A percentile compares a stretch with the other conserved stretches of the same genome.
Conservation (phyloP, 2,888 invertebrate genomes). For the Adela reaumurella region DNA sequence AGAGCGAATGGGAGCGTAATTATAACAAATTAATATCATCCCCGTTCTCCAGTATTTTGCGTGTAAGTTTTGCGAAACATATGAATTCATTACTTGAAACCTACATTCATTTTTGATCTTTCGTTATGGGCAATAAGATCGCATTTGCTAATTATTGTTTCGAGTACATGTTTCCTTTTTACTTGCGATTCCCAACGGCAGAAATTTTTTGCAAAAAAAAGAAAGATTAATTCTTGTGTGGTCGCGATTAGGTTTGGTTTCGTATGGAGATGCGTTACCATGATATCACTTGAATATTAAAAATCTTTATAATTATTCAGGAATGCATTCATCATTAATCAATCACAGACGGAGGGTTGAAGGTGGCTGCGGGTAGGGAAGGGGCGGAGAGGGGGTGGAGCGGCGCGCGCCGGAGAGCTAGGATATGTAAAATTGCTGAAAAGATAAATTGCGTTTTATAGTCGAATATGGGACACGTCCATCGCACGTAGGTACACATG, state of each 20-base stretch:
- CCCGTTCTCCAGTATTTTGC: constrained; percentile 41
- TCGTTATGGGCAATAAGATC: too few relatives aligned
- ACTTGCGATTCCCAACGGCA: too few relatives aligned
- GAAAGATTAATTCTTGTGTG: background rate
- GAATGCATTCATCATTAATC: constrained; percentile 58
- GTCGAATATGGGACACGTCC: constrained; percentile 25
- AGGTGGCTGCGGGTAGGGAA: background rate
- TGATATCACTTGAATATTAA: constrained; percentile 54
- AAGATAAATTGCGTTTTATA: constrained; percentile 41
- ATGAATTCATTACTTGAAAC: background rate
- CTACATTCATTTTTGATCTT: background rate
- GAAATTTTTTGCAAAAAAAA: too few relatives aligned
- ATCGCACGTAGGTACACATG: too few relatives aligned
- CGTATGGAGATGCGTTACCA: constrained; percentile 9
- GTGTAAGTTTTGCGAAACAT: background rate
- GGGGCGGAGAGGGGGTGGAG: too few relatives aligned
- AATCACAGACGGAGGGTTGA: constrained; percentile 34
- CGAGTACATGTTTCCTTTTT: too few relatives aligned
- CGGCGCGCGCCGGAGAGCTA: constrained; percentile 14
- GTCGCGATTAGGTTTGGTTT: background rate
- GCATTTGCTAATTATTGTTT: too few relatives aligned
- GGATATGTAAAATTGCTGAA: constrained; percentile 51
- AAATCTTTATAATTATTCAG: constrained; percentile 58
- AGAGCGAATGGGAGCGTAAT: constrained; percentile 47
- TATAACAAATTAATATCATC: constrained; percentile 56